These are phyloP conservation scores for Chesias legatella DNA, from an alignment of 2,888 invertebrate genomes.

Conservation along the genomic window DNA sequence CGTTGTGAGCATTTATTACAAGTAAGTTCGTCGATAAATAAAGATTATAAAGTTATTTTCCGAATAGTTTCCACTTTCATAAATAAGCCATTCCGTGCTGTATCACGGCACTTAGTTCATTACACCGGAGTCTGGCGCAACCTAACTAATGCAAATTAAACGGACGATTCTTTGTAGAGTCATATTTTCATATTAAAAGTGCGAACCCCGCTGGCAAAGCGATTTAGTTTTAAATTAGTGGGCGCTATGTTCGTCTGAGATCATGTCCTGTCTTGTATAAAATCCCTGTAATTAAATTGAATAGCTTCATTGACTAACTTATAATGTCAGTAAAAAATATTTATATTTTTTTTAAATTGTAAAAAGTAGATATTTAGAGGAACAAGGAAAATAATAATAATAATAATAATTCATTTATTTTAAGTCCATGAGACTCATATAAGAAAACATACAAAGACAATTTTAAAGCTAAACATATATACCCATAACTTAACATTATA, in stretches of 20 bases:
- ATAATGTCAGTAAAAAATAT: no score
- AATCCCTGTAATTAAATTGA: not conserved
- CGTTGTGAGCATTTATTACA: conserved; percentile 13
- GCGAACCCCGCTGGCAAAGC: conserved; percentile 52
- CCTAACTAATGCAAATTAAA: conserved; percentile 65
- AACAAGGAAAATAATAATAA: no score
- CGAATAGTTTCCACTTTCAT: conserved; percentile 20
- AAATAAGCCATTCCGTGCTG: conserved; percentile 25
- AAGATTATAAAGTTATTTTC: conserved; percentile 20
- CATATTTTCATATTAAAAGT: conserved; percentile 70
- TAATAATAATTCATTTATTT: no score
- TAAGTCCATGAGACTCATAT: no score
- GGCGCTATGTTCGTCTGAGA: conserved; percentile 3
- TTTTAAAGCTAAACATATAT: no score
- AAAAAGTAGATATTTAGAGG: no score
- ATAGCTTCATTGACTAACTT: no score
- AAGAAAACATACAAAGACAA: no score
- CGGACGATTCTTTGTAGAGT: conserved; percentile 58
- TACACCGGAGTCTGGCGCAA: conserved; percentile 38
- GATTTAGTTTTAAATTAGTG: conserved; percentile 20
- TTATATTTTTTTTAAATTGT: no score
- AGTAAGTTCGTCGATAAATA: conserved; percentile 18
- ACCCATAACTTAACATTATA: no score
- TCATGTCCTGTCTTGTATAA: not conserved
- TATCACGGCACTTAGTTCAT: conserved; percentile 37